Evolutionary conservation across 1,140 invertebrate species (phyloP).

Genomic region (Dysdera silvatica): DNA sequence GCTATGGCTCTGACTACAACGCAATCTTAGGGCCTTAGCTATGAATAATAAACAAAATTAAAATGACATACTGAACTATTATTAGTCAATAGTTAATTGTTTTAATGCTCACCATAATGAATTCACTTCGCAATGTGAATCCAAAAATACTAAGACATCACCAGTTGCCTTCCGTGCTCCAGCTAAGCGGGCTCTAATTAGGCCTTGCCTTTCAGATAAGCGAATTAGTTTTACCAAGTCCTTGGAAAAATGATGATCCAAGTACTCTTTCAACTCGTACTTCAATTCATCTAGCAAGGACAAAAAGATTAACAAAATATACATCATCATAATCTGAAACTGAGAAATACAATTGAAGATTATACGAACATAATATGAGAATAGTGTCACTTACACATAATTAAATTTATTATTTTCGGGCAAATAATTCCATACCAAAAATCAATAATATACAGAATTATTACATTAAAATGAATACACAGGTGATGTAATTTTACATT

Average conservation of each 20-base stretch:
- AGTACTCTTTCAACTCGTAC: slow-evolving; percentile 66
- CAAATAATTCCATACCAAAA: neutral
- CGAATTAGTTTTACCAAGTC: slow-evolving; percentile 64
- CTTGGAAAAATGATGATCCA: slow-evolving; percentile 48
- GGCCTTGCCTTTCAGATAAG: slow-evolving; percentile 63
- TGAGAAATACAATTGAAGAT: neutral
- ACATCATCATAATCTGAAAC: neutral
- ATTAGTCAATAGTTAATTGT: neutral
- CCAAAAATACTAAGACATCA: slow-evolving; percentile 82
- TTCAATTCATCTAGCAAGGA: slow-evolving; percentile 56
- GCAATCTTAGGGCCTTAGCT: too few relatives aligned
- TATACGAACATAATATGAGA: neutral
- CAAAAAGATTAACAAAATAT: neutral
- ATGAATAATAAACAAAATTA: too few relatives aligned
- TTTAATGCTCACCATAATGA: slow-evolving; percentile 54
- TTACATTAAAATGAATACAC: neutral
- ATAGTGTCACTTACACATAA: neutral
- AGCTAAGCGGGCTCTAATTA: slow-evolving; percentile 73
- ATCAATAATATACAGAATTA: slow-evolving; percentile 1
- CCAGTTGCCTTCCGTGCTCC: slow-evolving; percentile 69
- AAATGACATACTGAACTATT: too few relatives aligned
- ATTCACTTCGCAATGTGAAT: slow-evolving; percentile 90
- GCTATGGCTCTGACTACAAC: too few relatives aligned
- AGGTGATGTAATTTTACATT: neutral
- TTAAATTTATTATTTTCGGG: neutral